phyloP scores from a whole-genome alignment of 2,113 vertebrate species.

The Cololabis saira region DNA sequence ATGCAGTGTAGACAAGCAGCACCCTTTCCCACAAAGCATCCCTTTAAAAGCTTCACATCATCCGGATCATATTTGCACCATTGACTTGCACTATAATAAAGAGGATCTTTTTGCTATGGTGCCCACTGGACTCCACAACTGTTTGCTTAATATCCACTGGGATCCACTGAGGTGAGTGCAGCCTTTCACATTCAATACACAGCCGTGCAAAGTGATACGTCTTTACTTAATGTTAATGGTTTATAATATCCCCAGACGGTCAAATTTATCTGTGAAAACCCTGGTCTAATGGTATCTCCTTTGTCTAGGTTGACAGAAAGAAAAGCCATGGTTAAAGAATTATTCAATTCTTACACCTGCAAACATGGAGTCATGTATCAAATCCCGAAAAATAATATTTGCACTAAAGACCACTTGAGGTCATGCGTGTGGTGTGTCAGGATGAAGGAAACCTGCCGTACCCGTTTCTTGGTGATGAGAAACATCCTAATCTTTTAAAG shows the following conservation, averaged over 20 bases:
- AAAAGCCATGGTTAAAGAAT: conserved; percentile 45
- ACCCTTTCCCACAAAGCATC: conserved; percentile 34
- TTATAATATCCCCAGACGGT: conserved; percentile 62
- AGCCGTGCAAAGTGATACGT: conserved; percentile 60
- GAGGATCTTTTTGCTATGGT: conserved; percentile 55
- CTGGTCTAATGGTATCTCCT: conserved; percentile 59
- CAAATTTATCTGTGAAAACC: conserved; percentile 48
- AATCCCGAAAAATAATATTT: conserved; percentile 35
- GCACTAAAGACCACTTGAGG: conserved; percentile 46
- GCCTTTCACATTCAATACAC: conserved; percentile 65
- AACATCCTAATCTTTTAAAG: not conserved
- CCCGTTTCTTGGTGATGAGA: not conserved
- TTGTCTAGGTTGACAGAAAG: conserved; percentile 47
- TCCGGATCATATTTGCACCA: conserved; percentile 59
- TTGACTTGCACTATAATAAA: conserved; percentile 65
- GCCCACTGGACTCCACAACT: conserved; percentile 65
- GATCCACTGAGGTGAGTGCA: conserved; percentile 65
- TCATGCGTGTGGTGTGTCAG: conserved; percentile 4
- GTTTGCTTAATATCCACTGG: conserved; percentile 72
- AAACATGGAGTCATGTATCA: conserved; percentile 53
- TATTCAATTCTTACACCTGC: conserved; percentile 56
- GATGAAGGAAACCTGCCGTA: not conserved
- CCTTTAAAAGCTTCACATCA: conserved; percentile 47
- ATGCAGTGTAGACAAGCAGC: conserved; percentile 59
- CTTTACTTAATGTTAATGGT: conserved; percentile 65